Percentiles rank a stretch among this genome's conserved stretches.
phyloP scores from a whole-genome alignment of 2,113 vertebrate genomes.

The Brachyhypopomus occidentalis region DNA sequence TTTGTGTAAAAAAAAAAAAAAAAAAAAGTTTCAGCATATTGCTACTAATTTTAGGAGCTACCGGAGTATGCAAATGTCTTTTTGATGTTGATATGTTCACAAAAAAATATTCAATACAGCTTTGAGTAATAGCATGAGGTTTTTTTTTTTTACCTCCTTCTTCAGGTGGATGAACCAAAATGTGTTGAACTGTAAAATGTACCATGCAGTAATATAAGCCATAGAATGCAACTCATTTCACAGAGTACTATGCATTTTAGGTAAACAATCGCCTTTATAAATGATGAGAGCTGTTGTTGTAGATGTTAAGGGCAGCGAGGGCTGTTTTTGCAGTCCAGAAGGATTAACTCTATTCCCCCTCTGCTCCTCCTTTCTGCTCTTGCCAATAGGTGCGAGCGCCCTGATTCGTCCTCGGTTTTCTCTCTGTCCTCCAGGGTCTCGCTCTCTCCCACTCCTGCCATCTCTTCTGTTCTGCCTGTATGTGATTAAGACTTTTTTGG shows the following conservation, averaged over 20 bases:
- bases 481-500: constrained; percentile 68
- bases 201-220: neutral
- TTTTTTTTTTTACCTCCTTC: neutral
- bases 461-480: constrained; percentile 62
- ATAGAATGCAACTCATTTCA: neutral
- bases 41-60: constrained; percentile 1
- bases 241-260: neutral
- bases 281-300: constrained; percentile 7
- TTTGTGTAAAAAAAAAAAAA: constrained; percentile 33
- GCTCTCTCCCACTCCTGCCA: constrained; percentile 46
- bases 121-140: neutral
- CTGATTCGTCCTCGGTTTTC: constrained; percentile 70
- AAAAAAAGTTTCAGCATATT: neutral
- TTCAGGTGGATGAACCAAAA: neutral
- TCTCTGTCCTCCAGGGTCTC: constrained; percentile 68
- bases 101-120: neutral
- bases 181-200: neutral
- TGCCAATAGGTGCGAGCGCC: constrained; percentile 72
- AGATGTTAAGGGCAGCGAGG: constrained; percentile 19
- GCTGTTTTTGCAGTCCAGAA: constrained; percentile 25
- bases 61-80: neutral
- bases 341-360: constrained; percentile 48
- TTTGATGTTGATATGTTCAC: neutral
- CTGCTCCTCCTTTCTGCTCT: constrained; percentile 43
- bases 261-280: neutral